Base-by-base conservation (phyloP, 1,140 invertebrate species). In the Tyrophagus putrescentiae region DNA sequence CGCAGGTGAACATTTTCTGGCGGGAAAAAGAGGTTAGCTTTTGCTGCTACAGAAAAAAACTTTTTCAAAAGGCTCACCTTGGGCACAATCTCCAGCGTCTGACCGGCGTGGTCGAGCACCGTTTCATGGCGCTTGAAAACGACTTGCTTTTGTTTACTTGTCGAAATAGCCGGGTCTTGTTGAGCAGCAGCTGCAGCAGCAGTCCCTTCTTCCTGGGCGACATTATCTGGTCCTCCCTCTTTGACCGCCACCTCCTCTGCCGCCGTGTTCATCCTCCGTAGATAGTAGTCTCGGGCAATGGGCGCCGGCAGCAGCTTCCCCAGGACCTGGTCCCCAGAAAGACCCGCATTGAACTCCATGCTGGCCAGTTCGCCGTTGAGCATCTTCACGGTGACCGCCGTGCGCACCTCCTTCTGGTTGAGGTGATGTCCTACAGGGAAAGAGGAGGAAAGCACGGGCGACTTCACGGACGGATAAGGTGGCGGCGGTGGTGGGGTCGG, bases 1-100 rank as follows among this genome's bases (percentile, higher is more conserved):
- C 90, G 61, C 96, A 85, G 80, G 95, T 91, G 74, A 95, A 96
- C 60, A 96, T n/a, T n/a, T n/a, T n/a, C n/a, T n/a, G 31, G n/a
- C 31, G 7, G 18, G 31, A 25, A 6, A 48, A 21, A 7, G 23
- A 13, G 18, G 18, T 53, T 53, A 53, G 5, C 21, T 6, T 52
- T 13, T 3, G 16, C 32, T 52, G 48, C 11, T 28, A 50, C 3
- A n/a, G 2, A 3, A 3, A 50, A 3, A 16, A 16, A 45, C 28
- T 5, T 45, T 6, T 13, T 13, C 2, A 50, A 9, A 33, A n/a
- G n/a, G n/a, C n/a, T n/a, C 39, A 59, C 57, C 29, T 59, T 59
- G 44, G 57, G 57, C 6, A 59, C 39, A 42, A 59, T 42, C 34
- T 59, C 39, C 23, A 59, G 25, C 34, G 36, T 45, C n/a, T 23